phyloP scores from a whole-genome alignment of 1,140 invertebrate species.

The Solenopsis invicta region DNA sequence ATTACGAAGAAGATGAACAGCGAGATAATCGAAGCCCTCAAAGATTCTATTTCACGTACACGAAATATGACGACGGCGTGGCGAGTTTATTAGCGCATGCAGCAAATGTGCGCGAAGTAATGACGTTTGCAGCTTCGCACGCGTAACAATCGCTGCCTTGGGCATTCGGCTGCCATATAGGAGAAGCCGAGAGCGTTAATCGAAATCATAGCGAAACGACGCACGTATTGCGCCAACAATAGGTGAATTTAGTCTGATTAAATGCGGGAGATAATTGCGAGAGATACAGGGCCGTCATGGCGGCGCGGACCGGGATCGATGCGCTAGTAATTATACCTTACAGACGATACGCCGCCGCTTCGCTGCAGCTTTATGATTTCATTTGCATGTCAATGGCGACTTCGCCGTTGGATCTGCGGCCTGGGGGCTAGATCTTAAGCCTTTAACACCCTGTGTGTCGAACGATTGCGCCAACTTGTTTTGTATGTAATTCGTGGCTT shows the following conservation, averaged over 20 bases:
- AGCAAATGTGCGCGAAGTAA: slow-evolving; percentile 35
- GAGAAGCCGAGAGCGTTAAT: slow-evolving; percentile 53
- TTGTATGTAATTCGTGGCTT: slow-evolving; percentile 26
- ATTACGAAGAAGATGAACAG: not conserved
- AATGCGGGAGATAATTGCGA: slow-evolving; percentile 65
- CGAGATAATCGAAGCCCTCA: not conserved
- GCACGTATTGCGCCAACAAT: slow-evolving; percentile 66
- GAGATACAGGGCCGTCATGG: slow-evolving; percentile 55
- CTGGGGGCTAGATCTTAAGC: slow-evolving; percentile 21
- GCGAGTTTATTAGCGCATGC: slow-evolving; percentile 28
- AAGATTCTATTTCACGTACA: too few species aligned
- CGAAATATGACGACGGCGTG: not conserved
- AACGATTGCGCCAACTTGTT: slow-evolving; percentile 24
- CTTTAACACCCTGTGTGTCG: slow-evolving; percentile 40
- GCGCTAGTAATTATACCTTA: slow-evolving; percentile 65
- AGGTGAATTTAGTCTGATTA: slow-evolving; percentile 68
- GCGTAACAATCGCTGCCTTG: slow-evolving; percentile 49
- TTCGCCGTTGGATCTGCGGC: slow-evolving; percentile 3
- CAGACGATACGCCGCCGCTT: slow-evolving; percentile 60
- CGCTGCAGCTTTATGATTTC: slow-evolving; percentile 63
- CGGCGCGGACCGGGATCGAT: slow-evolving; percentile 53
- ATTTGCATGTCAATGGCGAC: slow-evolving; percentile 62
- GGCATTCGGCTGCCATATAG: slow-evolving; percentile 1
- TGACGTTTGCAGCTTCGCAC: slow-evolving; percentile 53
- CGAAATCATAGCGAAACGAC: slow-evolving; percentile 63